Base-by-base conservation (phyloP, 35 echinoderm and acorn worm species). In the Amphiura filiformis region DNA sequence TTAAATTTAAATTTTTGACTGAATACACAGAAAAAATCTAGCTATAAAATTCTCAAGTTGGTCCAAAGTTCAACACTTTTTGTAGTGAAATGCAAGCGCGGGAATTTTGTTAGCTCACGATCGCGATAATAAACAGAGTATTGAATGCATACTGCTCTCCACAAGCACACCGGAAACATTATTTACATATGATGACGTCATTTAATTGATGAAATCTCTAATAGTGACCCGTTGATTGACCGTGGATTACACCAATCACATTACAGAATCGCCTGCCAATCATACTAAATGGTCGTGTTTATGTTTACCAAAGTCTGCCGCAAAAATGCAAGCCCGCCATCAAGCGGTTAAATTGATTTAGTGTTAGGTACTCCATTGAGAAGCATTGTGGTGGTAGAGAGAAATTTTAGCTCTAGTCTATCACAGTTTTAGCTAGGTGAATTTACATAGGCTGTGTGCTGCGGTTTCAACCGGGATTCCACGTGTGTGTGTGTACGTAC, bases 291-390 rank as follows among this genome's bases (percentile, higher is more conserved):
- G 56, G 47, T 37, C 56, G 20, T 31, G 11, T 65, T 85, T 32
- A 23, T 85, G 83, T 85, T 85, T 56, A 85, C 83, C 32, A 33
- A 70, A 26, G 1, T 70, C 61, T 70, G 61, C 61, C 26, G 61
- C 17, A 3, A 18, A 70, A 70, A 70, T 30, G 61, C 9, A 30
- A 70, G 61, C 15, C 17, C 4, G 61, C 61, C 61, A 70, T n/a
- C 61, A 13, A 18, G 9, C 26, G 61, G 26, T 70, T 5, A 26
- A 70, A 26, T 13, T 70, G 15, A 3, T 4, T 52, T 52, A 52
- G 44, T 52, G 44, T 20, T 11, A 20, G 44, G 7, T 52, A 70
- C 26, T 30, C 26, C 61, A 70, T 26, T 70, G 61, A 70, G 26
- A 13, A 47, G 61, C 61, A n/a, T 70, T 30, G 61, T 70, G 9